phyloP scores from a whole-genome alignment of 2,797 vertebrate species.

The Microctenopoma steveboyesi region DNA sequence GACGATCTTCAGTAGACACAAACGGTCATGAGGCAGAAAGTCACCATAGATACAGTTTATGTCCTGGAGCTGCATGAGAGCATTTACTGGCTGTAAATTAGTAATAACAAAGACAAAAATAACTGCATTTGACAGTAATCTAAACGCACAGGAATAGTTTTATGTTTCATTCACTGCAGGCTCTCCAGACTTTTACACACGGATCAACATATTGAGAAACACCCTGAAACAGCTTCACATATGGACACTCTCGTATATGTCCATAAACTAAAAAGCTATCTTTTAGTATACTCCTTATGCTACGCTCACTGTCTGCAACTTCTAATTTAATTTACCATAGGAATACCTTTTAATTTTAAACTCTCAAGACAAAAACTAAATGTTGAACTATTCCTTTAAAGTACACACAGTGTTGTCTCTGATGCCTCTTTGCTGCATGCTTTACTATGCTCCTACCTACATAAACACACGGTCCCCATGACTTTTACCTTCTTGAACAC shows the following conservation, averaged over 20 bases:
- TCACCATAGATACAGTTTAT: too few relatives aligned
- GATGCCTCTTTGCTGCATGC: neutral
- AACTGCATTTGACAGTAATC: neutral
- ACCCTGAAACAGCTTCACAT: neutral
- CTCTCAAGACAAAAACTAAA: too few relatives aligned
- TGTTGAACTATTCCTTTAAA: neutral
- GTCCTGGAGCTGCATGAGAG: too few relatives aligned
- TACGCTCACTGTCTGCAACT: neutral
- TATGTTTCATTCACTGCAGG: too few relatives aligned
- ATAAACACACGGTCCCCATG: neutral
- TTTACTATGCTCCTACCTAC: neutral
- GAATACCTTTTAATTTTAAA: too few relatives aligned
- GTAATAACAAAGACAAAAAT: neutral
- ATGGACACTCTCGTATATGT: neutral
- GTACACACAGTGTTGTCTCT: neutral
- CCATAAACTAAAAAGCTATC: neutral
- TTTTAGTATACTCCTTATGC: neutral
- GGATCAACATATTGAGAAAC: too few relatives aligned
- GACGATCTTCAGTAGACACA: too few relatives aligned
- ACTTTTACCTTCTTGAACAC: constrained; percentile 93
- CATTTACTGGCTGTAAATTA: too few relatives aligned
- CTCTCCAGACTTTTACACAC: too few relatives aligned
- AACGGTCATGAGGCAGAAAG: too few relatives aligned
- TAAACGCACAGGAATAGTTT: too few relatives aligned
- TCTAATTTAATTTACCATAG: neutral